A percentile compares a stretch with the other conserved stretches of the same genome.
These are phyloP conservation scores for Drymonia ruficornis DNA, from an alignment of 2,888 invertebrate genomes.

Conservation along the genomic window DNA sequence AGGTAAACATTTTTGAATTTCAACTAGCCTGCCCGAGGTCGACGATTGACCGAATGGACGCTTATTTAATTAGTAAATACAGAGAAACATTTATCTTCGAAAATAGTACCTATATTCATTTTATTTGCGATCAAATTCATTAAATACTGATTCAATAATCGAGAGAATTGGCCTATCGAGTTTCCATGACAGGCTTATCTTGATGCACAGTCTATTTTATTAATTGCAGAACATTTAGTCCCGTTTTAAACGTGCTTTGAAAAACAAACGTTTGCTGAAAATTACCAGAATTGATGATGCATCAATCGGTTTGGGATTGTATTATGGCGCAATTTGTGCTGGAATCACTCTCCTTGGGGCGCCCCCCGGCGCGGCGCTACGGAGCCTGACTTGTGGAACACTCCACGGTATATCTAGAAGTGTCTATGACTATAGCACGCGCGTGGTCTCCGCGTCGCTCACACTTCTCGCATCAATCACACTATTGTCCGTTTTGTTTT, in stretches of 20 bases:
- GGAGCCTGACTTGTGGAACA: constrained; percentile 42
- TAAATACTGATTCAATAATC: constrained; percentile 4
- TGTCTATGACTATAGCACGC: constrained; percentile 68
- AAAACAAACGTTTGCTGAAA: not conserved
- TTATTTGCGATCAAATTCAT: constrained; percentile 5
- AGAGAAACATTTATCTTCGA: constrained; percentile 2
- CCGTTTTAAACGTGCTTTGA: not conserved
- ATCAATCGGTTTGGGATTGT: constrained; percentile 1
- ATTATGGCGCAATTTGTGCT: not conserved
- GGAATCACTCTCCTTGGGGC: constrained; percentile 8
- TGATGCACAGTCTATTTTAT: not conserved
- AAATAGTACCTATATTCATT: constrained; percentile 5
- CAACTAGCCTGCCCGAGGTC: constrained; percentile 40
- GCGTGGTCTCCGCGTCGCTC: constrained; percentile 55
- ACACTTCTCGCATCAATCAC: constrained; percentile 63
- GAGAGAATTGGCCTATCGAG: constrained; percentile 5
- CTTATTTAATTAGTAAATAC: constrained; percentile 3
- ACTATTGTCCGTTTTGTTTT: constrained; percentile 77
- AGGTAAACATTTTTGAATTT: constrained; percentile 46
- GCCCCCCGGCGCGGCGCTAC: constrained; percentile 27
- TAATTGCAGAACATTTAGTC: not conserved
- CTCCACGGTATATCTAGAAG: constrained; percentile 45
- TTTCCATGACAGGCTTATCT: constrained; percentile 5
- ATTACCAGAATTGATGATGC: constrained; percentile 1
- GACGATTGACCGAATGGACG: constrained; percentile 24